phyloP scores from a whole-genome alignment of 2,113 vertebrate genomes.

The Trematocara unimaculatum region DNA sequence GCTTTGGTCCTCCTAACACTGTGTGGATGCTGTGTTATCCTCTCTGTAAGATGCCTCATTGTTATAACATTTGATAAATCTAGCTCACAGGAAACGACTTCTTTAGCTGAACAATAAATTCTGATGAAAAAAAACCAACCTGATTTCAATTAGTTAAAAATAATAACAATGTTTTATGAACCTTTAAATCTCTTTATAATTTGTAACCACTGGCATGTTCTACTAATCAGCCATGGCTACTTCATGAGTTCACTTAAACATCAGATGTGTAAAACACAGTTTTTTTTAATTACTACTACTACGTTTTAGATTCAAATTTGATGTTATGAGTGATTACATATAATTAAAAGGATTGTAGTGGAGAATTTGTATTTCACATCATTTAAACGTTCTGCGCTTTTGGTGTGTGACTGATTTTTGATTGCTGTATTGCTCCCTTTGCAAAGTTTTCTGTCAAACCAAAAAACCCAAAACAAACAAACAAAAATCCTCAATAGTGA shows the following conservation, averaged over 20 bases:
- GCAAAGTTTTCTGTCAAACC: background rate
- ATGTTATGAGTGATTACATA: background rate
- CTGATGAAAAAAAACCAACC: background rate
- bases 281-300: background rate
- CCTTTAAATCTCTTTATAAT: background rate
- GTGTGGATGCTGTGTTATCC: background rate
- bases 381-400: background rate
- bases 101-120: background rate
- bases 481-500: background rate
- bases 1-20: background rate
- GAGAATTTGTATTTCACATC: background rate
- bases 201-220: background rate
- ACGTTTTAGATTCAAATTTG: fast-evolving
- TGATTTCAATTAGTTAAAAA: background rate
- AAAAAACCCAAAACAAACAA: background rate
- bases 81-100: fast-evolving
- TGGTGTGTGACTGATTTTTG: background rate
- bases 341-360: background rate
- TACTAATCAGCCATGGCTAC: background rate
- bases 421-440: background rate
- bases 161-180: background rate
- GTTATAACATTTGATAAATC: background rate
- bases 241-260: background rate
- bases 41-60: background rate
- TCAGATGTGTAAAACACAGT: background rate